Conservation (phyloP, 2,888 invertebrate species). For the Agonopterix subpropinquella region DNA sequence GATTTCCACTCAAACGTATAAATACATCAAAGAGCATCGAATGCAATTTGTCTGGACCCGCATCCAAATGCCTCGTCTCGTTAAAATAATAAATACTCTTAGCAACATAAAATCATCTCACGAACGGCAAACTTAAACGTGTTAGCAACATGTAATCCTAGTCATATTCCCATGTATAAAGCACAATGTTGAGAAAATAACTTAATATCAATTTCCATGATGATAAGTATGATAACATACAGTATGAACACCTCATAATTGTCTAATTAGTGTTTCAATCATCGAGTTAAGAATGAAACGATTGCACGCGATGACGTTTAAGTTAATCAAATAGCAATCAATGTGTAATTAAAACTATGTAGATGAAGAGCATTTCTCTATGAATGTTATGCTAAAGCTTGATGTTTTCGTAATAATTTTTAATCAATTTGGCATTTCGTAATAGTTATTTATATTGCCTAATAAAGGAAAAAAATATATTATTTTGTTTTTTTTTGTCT, state of each 20-base stretch:
- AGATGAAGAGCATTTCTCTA: conserved; percentile 2
- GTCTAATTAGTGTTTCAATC: background rate
- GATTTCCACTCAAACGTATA: too few species aligned
- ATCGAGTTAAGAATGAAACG: conserved; percentile 1
- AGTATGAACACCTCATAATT: background rate
- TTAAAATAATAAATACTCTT: too few species aligned
- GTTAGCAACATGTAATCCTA: background rate
- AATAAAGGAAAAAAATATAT: too few species aligned
- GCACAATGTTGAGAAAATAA: background rate
- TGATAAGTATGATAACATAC: background rate
- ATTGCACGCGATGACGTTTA: conserved; percentile 2
- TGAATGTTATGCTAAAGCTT: background rate
- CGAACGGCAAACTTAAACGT: too few species aligned
- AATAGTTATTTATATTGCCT: too few species aligned
- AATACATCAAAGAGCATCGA: too few species aligned
- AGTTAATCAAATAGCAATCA: conserved; percentile 17
- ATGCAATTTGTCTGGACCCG: too few species aligned
- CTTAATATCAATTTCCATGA: background rate
- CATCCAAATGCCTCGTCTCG: too few species aligned
- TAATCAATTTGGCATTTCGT: too few species aligned
- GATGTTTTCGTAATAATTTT: too few species aligned
- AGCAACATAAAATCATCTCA: too few species aligned
- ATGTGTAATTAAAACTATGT: conserved; percentile 8
- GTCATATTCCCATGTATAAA: background rate
- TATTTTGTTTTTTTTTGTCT: too few species aligned